These are phyloP conservation scores for Alloplasta piceator DNA, from an alignment of 2,888 invertebrate species.

Conservation along the genomic window DNA sequence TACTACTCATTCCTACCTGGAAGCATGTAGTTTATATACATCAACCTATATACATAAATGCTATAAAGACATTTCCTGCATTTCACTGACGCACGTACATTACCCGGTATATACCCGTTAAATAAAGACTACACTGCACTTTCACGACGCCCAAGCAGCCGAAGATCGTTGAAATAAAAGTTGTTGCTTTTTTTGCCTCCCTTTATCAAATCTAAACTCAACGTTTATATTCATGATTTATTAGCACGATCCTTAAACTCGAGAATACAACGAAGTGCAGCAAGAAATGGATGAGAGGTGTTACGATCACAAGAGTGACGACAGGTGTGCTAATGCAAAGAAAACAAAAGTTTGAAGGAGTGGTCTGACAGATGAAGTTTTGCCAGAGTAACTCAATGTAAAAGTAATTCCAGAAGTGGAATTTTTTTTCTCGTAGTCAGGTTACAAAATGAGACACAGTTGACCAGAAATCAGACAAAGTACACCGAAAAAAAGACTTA, in stretches of 20 bases:
- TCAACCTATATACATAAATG: neutral
- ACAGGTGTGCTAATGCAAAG: too few relatives aligned
- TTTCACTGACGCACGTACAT: constrained; percentile 28
- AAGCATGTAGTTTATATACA: neutral
- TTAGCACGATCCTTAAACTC: neutral
- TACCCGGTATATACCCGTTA: constrained; percentile 8
- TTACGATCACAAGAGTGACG: neutral
- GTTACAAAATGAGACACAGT: too few relatives aligned
- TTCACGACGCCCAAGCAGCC: neutral
- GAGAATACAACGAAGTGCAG: neutral
- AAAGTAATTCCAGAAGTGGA: too few relatives aligned
- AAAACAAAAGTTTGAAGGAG: too few relatives aligned
- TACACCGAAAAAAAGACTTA: too few relatives aligned
- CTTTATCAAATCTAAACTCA: neutral
- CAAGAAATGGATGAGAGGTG: neutral
- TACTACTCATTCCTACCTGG: constrained; percentile 2
- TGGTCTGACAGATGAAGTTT: too few relatives aligned
- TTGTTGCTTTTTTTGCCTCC: neutral
- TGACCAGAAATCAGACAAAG: too few relatives aligned
- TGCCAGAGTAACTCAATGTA: too few relatives aligned
- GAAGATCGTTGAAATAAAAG: neutral
- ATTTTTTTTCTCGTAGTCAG: too few relatives aligned
- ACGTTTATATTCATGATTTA: neutral
- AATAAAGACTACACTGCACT: neutral
- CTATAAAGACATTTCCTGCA: neutral